Conservation (phyloP, 2,113 vertebrate species). For the Herpetotheres cachinnans region DNA sequence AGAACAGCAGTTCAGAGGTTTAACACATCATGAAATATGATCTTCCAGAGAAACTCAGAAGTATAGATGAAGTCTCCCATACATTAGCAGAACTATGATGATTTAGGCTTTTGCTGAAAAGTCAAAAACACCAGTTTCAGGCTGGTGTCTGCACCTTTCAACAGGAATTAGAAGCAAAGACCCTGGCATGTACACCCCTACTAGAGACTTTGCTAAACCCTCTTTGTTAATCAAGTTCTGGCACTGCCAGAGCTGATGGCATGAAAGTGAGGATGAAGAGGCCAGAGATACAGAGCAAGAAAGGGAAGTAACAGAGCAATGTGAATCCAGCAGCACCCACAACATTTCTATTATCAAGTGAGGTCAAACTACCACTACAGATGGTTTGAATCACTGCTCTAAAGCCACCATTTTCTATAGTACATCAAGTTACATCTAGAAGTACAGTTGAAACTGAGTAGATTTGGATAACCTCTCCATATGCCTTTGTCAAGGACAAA, state of each 20-base stretch:
- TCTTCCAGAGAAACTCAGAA: not conserved
- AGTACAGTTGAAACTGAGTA: not conserved
- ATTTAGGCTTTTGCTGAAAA: not conserved
- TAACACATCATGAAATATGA: not conserved
- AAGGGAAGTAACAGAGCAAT: not conserved
- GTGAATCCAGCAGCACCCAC: not conserved
- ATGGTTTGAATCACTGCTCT: not conserved
- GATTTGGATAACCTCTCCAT: not conserved
- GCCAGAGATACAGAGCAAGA: not conserved
- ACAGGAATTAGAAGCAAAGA: not conserved
- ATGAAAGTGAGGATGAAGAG: not conserved
- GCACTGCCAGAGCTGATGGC: not conserved
- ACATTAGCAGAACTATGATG: fast-evolving
- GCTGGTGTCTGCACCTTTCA: not conserved
- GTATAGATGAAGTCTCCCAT: not conserved
- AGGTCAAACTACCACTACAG: not conserved
- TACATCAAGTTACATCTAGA: not conserved
- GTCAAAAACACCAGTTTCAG: not conserved
- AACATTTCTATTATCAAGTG: not conserved
- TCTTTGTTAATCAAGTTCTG: not conserved
- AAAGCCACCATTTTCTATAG: not conserved
- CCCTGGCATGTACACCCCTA: fast-evolving
- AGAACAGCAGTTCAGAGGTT: not conserved
- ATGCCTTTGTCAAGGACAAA: not conserved
- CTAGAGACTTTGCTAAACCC: not conserved